These are phyloP conservation scores for Ruditapes philippinarum DNA, from an alignment of 1,140 invertebrate genomes.

Conservation along the genomic window DNA sequence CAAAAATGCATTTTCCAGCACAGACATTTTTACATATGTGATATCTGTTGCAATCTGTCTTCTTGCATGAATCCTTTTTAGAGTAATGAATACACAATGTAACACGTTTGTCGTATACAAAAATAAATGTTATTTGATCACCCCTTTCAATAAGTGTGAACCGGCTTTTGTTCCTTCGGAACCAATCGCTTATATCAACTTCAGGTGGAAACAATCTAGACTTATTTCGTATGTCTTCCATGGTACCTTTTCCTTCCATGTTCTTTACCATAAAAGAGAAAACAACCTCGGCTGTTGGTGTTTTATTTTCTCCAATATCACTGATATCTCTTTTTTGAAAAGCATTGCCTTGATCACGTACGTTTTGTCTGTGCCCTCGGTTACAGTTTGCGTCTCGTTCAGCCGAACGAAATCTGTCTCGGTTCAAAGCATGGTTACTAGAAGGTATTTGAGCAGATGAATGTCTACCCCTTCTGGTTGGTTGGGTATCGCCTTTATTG, in stretches of 20 bases:
- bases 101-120: neutral
- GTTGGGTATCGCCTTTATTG: neutral
- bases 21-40: neutral
- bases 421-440: neutral
- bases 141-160: neutral
- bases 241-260: neutral
- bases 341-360: no score
- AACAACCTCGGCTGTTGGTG: neutral
- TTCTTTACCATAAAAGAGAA: neutral
- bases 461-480: neutral
- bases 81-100: neutral
- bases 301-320: no score
- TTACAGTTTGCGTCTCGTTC: no score
- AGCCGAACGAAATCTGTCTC: no score
- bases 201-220: neutral
- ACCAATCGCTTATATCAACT: neutral
- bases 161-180: neutral
- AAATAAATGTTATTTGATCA: neutral
- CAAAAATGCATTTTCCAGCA: neutral
- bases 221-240: neutral
- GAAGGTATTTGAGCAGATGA: neutral
- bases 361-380: no score
- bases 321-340: no score
- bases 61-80: neutral
- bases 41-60: neutral